phyloP scores from a whole-genome alignment of 2,113 vertebrate genomes.

The Brachyhypopomus gauderio region DNA sequence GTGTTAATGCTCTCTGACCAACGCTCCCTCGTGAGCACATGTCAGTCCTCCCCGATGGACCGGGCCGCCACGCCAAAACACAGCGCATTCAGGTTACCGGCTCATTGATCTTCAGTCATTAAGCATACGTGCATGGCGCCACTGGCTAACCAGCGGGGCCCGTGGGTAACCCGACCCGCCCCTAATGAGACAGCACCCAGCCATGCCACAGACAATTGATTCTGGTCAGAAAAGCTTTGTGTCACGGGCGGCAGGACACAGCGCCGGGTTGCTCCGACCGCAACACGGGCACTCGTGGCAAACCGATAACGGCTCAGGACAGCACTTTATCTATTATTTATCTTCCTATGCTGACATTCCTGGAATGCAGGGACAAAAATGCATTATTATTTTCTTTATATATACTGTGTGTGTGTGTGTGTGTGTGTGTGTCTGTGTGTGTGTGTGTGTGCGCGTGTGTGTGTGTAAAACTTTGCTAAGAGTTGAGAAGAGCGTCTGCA shows the following conservation, averaged over 20 bases:
- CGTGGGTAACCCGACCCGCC: slow-evolving; percentile 67
- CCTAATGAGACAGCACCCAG: slow-evolving; percentile 57
- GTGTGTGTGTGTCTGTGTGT: too few species aligned
- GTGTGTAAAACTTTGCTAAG: slow-evolving; percentile 28
- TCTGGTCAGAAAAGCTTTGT: slow-evolving; percentile 60
- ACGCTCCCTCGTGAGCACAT: slow-evolving; percentile 34
- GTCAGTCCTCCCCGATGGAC: slow-evolving; percentile 60
- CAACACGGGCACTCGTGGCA: slow-evolving; percentile 36
- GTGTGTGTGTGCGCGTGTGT: too few species aligned
- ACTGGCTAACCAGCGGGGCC: slow-evolving; percentile 67
- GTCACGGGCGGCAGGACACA: slow-evolving; percentile 64
- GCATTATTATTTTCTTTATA: slow-evolving; percentile 9
- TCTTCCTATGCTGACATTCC: slow-evolving; percentile 49
- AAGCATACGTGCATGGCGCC: slow-evolving; percentile 74
- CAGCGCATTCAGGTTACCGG: slow-evolving; percentile 71
- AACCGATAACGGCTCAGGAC: slow-evolving; percentile 51
- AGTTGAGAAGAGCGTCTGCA: slow-evolving; percentile 20
- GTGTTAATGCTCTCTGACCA: slow-evolving; percentile 32
- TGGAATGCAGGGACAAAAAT: slow-evolving; percentile 47
- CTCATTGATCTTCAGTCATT: slow-evolving; percentile 77
- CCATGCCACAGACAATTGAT: slow-evolving; percentile 66
- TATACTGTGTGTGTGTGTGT: too few species aligned
- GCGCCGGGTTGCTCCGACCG: slow-evolving; percentile 38
- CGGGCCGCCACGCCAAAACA: slow-evolving; percentile 67
- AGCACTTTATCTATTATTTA: slow-evolving; percentile 57